Evolutionary conservation across 1,140 invertebrate species (phyloP), one percentile per base, ranked within the genome.

Genomic region (Nomia melanderi): DNA sequence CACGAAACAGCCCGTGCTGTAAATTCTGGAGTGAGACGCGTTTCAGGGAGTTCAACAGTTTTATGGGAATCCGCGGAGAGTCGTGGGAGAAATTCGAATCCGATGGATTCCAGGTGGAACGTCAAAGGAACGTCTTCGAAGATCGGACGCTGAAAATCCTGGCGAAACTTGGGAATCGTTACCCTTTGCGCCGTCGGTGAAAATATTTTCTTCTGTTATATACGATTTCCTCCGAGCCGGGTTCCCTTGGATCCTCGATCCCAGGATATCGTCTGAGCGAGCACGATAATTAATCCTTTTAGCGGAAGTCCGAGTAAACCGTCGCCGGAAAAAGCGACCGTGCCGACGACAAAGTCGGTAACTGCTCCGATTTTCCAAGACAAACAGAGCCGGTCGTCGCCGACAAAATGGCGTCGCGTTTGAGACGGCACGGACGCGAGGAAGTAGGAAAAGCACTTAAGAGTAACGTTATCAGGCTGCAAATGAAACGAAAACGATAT

Each of bases 261-360:
- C 54, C 39, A 25, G 66, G 33, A 56, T 57, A 39, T 57, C 50
- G 33, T 69, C 50, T 11, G 50, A 4, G 12, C 50, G 17, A 69
- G 33, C 33, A 25, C 50, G 66, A 69, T 69, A 69, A 69, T 69
- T 69, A 69, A 69, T 69, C 66, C 66, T 69, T 69, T 69, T 57
- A 39, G 11, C 17, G 23, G 66, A 29, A 39, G 66, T 57, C 11
- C 50, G 25, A 27, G 66, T 39, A 69, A 56, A 69, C 50, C 54
- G 14, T 57, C 47, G 6, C 17, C 5, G 23, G 50, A 8, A n/a
- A 69, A 56, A 3, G 50, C 11, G 5, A 39, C 27, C 23, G 23
- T 56, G 9, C n/a, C 12, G 17, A 57, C 17, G 47, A 14, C 14
- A 1, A 69, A 54, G 31, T 56, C 20, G 54, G 33, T 2, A 39